A percentile compares a stretch with the other conserved stretches of the same genome.
phyloP scores from a whole-genome alignment of 2,797 vertebrate species.

The Gadopsis marmoratus region DNA sequence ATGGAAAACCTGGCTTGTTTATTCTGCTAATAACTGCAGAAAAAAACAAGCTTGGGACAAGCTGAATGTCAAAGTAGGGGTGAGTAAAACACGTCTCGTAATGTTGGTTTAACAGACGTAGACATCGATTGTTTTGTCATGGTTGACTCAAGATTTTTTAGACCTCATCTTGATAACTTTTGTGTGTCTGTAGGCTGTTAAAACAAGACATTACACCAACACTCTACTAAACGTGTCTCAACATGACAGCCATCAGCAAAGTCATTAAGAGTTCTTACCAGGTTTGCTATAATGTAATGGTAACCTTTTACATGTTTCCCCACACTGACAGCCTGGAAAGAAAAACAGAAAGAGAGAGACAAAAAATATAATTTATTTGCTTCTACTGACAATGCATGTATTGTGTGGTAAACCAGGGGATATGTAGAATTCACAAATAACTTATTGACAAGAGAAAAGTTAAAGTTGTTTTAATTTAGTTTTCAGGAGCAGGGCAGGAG shows the following conservation, averaged over 20 bases:
- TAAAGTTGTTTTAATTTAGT: constrained; percentile 6
- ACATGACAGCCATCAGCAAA: constrained; percentile 1
- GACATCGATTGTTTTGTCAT: background rate
- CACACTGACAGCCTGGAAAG: constrained; percentile 93
- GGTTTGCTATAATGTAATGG: constrained; percentile 98
- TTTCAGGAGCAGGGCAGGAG: background rate
- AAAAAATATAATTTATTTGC: constrained; percentile 3
- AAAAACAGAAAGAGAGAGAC: constrained; percentile 35
- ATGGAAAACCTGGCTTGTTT: background rate
- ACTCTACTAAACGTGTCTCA: background rate
- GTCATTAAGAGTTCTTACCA: constrained; percentile 87
- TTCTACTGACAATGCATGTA: background rate
- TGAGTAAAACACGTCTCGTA: background rate
- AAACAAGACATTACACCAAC: constrained; percentile 12
- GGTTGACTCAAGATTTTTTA: background rate
- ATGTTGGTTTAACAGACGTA: background rate
- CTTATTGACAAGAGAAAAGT: background rate
- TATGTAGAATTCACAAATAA: background rate
- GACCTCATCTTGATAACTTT: background rate
- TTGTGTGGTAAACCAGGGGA: background rate
- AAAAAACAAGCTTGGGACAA: background rate
- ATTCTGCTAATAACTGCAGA: background rate
- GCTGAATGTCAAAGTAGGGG: background rate
- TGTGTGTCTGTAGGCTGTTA: background rate
- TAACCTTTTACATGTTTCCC: constrained; percentile 99